Conservation (phyloP, 2,113 vertebrate genomes). For the Gasterosteus nipponicus region DNA sequence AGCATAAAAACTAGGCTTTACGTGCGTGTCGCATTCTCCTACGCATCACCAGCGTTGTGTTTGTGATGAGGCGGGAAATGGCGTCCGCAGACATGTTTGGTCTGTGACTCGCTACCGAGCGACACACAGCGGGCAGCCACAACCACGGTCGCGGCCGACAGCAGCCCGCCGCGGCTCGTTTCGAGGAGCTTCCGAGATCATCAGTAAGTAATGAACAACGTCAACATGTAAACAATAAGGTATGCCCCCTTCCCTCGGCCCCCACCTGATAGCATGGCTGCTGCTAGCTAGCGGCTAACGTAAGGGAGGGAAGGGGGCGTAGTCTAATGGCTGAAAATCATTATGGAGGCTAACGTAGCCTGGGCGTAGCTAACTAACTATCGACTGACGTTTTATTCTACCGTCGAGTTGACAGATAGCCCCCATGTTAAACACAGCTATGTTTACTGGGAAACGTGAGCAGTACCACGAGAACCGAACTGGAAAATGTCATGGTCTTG, state of each 20-base stretch:
- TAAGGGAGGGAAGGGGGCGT: constrained; percentile 74
- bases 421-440: not conserved
- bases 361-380: not conserved
- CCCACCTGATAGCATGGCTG: constrained; percentile 12
- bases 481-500: constrained; percentile 30
- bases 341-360: constrained; percentile 42
- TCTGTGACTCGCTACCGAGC: constrained; percentile 64
- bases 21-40: constrained; percentile 67
- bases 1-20: not conserved
- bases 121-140: constrained; percentile 60
- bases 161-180: constrained; percentile 52
- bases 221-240: constrained; percentile 66
- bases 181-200: constrained; percentile 51
- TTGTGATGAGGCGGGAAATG: constrained; percentile 81
- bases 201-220: constrained; percentile 57
- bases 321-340: constrained; percentile 71
- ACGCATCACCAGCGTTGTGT: constrained; percentile 66
- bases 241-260: constrained; percentile 7
- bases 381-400: too few species aligned
- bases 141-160: constrained; percentile 59
- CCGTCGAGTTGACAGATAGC: not conserved
- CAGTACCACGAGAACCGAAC: too few species aligned
- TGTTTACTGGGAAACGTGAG: not conserved
- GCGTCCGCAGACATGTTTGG: constrained; percentile 70
- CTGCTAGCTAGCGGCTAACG: constrained; percentile 61